Base-by-base conservation (phyloP, 2,113 vertebrate genomes). In the Gavialis gangeticus region DNA sequence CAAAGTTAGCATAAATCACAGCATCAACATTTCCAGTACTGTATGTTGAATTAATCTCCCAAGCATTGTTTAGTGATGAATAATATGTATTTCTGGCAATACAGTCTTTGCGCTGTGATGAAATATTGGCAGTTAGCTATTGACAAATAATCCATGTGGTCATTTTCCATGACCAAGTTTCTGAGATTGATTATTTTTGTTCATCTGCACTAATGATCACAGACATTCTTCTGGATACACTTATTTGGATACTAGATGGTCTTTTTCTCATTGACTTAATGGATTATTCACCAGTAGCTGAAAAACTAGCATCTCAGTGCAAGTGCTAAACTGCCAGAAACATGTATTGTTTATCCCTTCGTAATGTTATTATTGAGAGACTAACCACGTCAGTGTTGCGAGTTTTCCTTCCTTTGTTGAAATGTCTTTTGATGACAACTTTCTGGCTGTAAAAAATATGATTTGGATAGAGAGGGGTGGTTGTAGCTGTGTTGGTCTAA, bases 41-140 rank as follows among this genome's bases (percentile, higher is more conserved):
- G 8, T 60, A 55, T 0, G 0, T 34, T 18, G 69, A 15, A 12
- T 66, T 62, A 60, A 27, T 1, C 24, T 17, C 56, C 66, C 12
- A 1, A 12, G 25, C 30, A 16, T 66, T 57, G 22, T 12, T 60
- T 60, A 27, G 5, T 27, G 80, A 64, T 3, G 0, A 56, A 18
- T 19, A 24, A n/a, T 1, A 0, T 27, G 16, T 78, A 56, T 82
- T 89, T 55, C 83, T 91, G 59, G 85, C 58, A 60, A 56, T 5
- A n/a, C 28, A 28, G 69, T 66, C n/a, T 57, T 3, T 76, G 57
- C 88, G 54, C 37, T 76, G 15, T 24, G 18, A 21, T 56, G 22
- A 62, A 14, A 6, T 12, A 55, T 15, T 30, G 19, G 46, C 21
- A 17, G 15, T 78, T 91, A 73, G 54, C n/a, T 34, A 82, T 1